Conservation (phyloP, 2,888 invertebrate genomes). For the Andricus curvator region DNA sequence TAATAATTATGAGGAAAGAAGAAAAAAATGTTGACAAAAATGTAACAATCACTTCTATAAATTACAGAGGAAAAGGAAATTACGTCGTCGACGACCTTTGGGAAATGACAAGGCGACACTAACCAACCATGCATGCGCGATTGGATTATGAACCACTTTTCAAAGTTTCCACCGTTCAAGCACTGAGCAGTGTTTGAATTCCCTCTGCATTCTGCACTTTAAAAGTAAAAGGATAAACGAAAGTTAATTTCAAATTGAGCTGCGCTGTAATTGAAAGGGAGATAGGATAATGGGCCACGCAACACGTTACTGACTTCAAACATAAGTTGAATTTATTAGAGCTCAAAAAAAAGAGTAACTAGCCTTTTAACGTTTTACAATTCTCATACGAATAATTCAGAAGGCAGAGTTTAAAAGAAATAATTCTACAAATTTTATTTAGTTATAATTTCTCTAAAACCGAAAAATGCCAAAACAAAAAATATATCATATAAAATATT, state of each 20-base stretch:
- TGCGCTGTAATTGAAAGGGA: conserved; percentile 8
- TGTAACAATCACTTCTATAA: conserved; percentile 28
- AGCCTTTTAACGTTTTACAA: background rate
- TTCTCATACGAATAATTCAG: background rate
- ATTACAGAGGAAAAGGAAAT: conserved; percentile 53
- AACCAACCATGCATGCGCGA: conserved; percentile 37
- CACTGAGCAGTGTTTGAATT: conserved; percentile 37
- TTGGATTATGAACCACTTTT: conserved; percentile 39
- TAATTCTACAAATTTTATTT: background rate
- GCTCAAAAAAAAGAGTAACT: background rate
- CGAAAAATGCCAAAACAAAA: too few relatives aligned
- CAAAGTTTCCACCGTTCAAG: conserved; percentile 36
- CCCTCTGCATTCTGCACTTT: conserved; percentile 19
- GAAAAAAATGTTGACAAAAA: conserved; percentile 9
- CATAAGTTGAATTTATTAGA: background rate
- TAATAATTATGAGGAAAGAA: background rate
- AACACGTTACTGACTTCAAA: background rate
- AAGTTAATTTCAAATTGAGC: conserved; percentile 31
- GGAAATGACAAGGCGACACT: conserved; percentile 38
- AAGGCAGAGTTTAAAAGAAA: background rate
- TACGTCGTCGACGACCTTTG: conserved; percentile 53
- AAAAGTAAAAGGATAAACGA: conserved; percentile 26
- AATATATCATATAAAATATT: too few relatives aligned
- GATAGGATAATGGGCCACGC: background rate
- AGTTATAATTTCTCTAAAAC: background rate